A percentile compares a stretch with the other conserved stretches of the same genome.
These are phyloP conservation scores for Cantharis rufa DNA, from an alignment of 2,888 invertebrate species.

Conservation along the genomic window DNA sequence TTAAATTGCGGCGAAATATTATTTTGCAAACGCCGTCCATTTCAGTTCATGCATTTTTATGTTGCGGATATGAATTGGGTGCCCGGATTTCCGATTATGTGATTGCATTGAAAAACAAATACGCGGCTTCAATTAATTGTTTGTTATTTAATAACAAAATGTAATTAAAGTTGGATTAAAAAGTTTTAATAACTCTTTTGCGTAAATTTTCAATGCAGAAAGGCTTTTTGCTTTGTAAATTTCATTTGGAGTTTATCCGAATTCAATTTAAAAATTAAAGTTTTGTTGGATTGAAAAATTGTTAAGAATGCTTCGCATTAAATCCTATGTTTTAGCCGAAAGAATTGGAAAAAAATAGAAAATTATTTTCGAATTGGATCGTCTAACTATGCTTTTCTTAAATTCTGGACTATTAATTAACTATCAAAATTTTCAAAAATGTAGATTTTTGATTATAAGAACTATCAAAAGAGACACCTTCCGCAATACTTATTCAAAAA, in stretches of 20 bases:
- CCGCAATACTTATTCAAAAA: no score
- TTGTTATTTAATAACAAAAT: not conserved
- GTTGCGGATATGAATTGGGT: constrained; percentile 18
- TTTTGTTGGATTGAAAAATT: not conserved
- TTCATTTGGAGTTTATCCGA: not conserved
- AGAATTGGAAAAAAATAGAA: no score
- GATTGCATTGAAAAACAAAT: not conserved
- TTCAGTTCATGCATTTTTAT: constrained; percentile 10
- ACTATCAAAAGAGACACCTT: no score
- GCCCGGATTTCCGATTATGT: constrained; percentile 24
- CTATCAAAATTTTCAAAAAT: no score
- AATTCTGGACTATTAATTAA: no score
- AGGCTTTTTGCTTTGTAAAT: not conserved
- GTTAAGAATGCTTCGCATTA: no score
- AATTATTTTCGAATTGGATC: no score
- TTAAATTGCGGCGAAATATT: not conserved
- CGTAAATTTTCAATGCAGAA: not conserved
- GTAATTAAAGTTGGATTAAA: not conserved
- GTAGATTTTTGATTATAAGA: no score
- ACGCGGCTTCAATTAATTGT: not conserved
- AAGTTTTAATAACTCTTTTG: not conserved
- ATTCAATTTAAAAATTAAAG: not conserved
- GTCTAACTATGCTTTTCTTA: no score
- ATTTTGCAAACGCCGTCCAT: not conserved
- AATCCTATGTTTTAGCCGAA: no score